phyloP scores from a whole-genome alignment of 2,888 invertebrate genomes.

The Cryptus viduatorius region DNA sequence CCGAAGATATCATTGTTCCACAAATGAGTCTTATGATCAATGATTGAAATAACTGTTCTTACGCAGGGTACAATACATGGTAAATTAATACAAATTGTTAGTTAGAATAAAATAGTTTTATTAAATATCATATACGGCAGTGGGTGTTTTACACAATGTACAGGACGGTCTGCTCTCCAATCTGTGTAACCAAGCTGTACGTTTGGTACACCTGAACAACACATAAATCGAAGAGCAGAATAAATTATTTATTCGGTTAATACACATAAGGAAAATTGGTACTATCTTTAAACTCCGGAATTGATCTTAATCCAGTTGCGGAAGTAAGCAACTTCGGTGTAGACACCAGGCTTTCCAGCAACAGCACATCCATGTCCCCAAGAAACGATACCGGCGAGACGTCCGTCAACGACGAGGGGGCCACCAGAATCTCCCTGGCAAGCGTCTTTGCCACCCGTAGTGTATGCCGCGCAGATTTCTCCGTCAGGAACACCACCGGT shows the following conservation, averaged over 20 bases:
- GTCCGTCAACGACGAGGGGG: constrained; percentile 71
- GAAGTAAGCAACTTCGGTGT: constrained; percentile 86
- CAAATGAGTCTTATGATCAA: background rate
- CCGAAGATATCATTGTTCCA: background rate
- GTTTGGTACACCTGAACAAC: background rate
- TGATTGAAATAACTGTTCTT: background rate
- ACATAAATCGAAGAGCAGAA: background rate
- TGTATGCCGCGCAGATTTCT: constrained; percentile 87
- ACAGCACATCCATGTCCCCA: constrained; percentile 87
- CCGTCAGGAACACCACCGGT: constrained; percentile 77
- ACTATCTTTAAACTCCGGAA: constrained; percentile 33
- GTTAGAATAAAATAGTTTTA: background rate
- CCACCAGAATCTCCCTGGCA: constrained; percentile 77
- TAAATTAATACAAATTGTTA: background rate
- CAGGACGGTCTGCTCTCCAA: constrained; percentile 1
- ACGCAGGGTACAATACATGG: background rate
- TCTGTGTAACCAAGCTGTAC: background rate
- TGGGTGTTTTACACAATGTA: background rate
- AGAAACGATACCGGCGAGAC: constrained; percentile 75
- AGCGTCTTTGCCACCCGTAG: constrained; percentile 85
- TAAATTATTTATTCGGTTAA: constrained; percentile 9
- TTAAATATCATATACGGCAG: background rate
- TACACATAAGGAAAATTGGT: background rate
- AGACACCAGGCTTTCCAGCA: constrained; percentile 83
- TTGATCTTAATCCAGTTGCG: constrained; percentile 79